phyloP scores from a whole-genome alignment of 2,888 invertebrate genomes.

The Ophion ellenae region DNA sequence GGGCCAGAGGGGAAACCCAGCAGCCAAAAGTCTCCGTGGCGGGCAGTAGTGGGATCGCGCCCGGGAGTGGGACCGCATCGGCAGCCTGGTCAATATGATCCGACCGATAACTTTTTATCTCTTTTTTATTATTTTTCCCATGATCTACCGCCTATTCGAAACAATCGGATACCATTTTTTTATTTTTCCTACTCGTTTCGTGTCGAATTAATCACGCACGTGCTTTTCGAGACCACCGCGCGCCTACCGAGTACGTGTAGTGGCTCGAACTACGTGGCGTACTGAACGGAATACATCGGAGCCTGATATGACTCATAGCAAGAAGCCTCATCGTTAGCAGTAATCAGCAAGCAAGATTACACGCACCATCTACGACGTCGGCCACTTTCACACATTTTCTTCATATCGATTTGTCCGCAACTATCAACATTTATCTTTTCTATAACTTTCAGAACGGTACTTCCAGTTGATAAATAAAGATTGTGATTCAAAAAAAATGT shows the following conservation, averaged over 20 bases:
- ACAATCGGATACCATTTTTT: neutral
- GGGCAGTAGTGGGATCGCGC: slow-evolving; percentile 99
- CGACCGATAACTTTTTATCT: slow-evolving; percentile 89
- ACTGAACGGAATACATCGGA: no score
- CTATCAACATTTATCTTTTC: no score
- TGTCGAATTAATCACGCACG: slow-evolving; percentile 42
- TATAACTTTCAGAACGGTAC: no score
- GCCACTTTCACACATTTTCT: no score
- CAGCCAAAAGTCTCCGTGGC: slow-evolving; percentile 99
- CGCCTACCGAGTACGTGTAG: neutral
- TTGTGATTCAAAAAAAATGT: no score
- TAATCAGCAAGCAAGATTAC: no score
- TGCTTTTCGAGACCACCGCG: neutral
- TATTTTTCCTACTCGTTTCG: slow-evolving; percentile 43
- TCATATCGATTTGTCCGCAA: no score
- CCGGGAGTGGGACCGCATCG: slow-evolving; percentile 96
- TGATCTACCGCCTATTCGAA: slow-evolving; percentile 14
- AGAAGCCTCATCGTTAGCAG: no score
- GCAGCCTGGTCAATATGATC: slow-evolving; percentile 93
- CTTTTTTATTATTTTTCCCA: slow-evolving; percentile 76
- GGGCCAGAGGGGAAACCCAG: slow-evolving; percentile 99
- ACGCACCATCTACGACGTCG: no score
- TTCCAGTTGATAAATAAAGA: no score
- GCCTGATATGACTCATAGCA: no score
- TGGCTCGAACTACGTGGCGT: no score